Conservation (phyloP, 1,140 invertebrate species). For the Aphelinus atriplicis region DNA sequence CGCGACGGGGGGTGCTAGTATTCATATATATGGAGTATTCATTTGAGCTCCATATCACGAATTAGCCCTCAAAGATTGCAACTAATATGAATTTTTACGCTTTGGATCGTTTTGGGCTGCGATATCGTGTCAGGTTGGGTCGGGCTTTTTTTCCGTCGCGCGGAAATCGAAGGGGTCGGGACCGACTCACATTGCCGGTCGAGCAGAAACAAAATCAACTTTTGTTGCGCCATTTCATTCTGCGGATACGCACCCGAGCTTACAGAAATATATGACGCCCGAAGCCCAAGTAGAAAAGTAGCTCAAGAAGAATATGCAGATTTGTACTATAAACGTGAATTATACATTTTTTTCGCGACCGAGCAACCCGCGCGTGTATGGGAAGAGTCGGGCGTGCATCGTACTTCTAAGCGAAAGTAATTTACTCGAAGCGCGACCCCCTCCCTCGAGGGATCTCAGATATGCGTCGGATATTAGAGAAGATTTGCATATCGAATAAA, state of each 20-base stretch:
- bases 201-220: conserved; percentile 41
- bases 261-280: too few relatives aligned
- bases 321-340: conserved; percentile 37
- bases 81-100: too few relatives aligned
- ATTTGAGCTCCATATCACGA: too few relatives aligned
- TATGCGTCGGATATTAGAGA: not conserved
- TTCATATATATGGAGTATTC: too few relatives aligned
- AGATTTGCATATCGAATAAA: conserved; percentile 16
- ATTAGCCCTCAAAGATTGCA: too few relatives aligned
- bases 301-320: conserved; percentile 21
- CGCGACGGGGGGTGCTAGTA: too few relatives aligned
- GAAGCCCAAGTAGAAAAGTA: not conserved
- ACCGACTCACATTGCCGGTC: conserved; percentile 38
- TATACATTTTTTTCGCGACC: conserved; percentile 29
- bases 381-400: conserved; percentile 26
- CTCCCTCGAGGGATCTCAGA: conserved; percentile 4
- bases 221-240: conserved; percentile 3
- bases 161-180: too few relatives aligned
- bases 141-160: conserved; percentile 35
- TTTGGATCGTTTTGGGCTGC: too few relatives aligned
- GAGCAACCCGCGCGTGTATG: too few relatives aligned
- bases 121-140: conserved; percentile 33
- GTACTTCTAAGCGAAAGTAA: conserved; percentile 36
- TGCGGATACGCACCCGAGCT: too few relatives aligned
- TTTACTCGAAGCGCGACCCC: too few relatives aligned